Evolutionary conservation across 2,797 vertebrate genomes (phyloP).

Genomic region (Dendrocincla tyrannina): DNA sequence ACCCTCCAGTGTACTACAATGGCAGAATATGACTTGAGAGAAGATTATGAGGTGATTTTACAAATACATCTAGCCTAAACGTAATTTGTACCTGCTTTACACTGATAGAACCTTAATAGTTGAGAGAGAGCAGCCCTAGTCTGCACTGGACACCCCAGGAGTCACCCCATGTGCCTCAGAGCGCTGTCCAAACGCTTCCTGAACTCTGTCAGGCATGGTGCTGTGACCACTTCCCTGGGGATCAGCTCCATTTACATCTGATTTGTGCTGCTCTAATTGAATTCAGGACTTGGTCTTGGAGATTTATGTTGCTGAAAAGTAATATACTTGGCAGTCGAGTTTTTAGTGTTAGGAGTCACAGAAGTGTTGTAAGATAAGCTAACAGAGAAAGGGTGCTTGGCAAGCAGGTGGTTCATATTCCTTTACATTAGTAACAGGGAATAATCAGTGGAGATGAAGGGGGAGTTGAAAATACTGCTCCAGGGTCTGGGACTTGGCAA

Average conservation of each 20-base stretch:
- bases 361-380: not conserved
- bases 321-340: not conserved
- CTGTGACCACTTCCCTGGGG: not conserved
- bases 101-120: not conserved
- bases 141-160: not conserved
- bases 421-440: not conserved
- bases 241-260: not conserved
- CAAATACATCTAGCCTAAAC: not conserved
- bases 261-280: not conserved
- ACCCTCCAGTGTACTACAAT: not conserved
- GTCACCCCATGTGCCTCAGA: not conserved
- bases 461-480: not conserved
- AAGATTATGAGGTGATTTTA: not conserved
- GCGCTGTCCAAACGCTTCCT: not conserved
- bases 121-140: not conserved
- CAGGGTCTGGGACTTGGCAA: not conserved
- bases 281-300: not conserved
- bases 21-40: not conserved
- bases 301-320: not conserved
- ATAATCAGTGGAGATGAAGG: not conserved
- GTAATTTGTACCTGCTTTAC: not conserved
- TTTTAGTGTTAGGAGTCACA: not conserved
- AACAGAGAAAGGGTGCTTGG: not conserved
- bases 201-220: not conserved
- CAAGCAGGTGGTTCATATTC: not conserved